phyloP scores from a whole-genome alignment of 2,797 vertebrate genomes.

The Micromesistius poutassou region DNA sequence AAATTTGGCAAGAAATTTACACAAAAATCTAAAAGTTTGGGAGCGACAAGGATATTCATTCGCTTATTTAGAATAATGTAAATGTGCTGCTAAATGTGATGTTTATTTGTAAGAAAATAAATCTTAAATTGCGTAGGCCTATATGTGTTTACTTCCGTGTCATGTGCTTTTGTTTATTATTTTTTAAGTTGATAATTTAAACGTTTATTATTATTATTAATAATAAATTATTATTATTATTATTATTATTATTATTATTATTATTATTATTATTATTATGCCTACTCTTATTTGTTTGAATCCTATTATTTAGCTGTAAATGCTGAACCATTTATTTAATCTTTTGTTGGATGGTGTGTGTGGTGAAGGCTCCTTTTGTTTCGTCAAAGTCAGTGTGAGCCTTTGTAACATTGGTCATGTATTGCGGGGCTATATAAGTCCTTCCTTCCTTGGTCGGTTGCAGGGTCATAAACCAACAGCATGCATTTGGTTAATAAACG shows the following conservation, averaged over 20 bases:
- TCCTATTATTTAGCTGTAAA: background rate
- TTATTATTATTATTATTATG: background rate
- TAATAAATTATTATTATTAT: background rate
- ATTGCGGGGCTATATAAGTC: slow-evolving; percentile 53
- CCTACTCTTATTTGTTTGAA: background rate
- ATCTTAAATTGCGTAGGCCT: slow-evolving; percentile 30
- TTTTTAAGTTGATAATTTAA: background rate
- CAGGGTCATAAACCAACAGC: slow-evolving; percentile 71
- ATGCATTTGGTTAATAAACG: slow-evolving; percentile 73
- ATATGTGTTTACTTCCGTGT: too few relatives aligned
- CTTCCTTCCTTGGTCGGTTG: slow-evolving; percentile 51
- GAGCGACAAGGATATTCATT: slow-evolving; percentile 23
- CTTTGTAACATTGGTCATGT: slow-evolving; percentile 49
- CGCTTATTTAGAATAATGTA: slow-evolving; percentile 27
- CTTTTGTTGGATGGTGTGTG: slow-evolving; percentile 11
- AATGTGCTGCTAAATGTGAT: slow-evolving; percentile 43
- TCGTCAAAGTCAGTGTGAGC: slow-evolving; percentile 61
- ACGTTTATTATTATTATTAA: background rate
- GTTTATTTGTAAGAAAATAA: slow-evolving; percentile 46
- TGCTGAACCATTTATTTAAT: background rate
- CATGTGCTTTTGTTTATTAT: background rate
- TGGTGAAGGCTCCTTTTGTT: slow-evolving; percentile 42
- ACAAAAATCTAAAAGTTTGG: slow-evolving; percentile 15
- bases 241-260: background rate
- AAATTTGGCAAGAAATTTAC: background rate